phyloP scores from a whole-genome alignment of 1,140 invertebrate genomes.

The Phthorimaea operculella region DNA sequence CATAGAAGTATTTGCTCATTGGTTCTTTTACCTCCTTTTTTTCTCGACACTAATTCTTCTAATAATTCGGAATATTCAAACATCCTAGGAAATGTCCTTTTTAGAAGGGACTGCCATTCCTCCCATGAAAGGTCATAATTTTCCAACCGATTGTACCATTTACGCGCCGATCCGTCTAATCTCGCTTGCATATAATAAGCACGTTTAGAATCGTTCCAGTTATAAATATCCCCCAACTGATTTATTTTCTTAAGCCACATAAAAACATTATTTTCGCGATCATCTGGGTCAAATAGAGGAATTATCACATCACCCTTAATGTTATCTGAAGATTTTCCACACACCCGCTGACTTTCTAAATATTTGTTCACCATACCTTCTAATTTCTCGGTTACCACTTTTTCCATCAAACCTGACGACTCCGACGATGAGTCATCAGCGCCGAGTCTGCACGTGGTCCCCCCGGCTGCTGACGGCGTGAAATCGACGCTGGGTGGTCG shows the following conservation, averaged over 20 bases:
- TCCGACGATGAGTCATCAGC: too few species aligned
- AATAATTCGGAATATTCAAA: too few species aligned
- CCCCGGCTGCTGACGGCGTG: too few species aligned
- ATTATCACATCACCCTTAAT: background rate
- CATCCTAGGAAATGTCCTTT: background rate
- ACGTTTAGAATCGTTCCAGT: background rate
- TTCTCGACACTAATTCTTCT: background rate
- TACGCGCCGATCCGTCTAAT: background rate
- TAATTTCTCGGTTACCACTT: too few species aligned
- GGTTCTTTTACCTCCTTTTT: too few species aligned
- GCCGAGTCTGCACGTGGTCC: too few species aligned
- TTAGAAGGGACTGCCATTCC: background rate
- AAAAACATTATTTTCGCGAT: background rate
- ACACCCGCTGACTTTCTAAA: too few species aligned
- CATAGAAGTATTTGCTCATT: too few species aligned
- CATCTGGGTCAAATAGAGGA: background rate
- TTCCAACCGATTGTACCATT: background rate
- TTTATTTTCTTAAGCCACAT: background rate
- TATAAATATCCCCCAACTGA: background rate
- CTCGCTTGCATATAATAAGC: background rate
- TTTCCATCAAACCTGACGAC: too few species aligned
- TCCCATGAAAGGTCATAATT: background rate
- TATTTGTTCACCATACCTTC: too few species aligned
- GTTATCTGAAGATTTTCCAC: too few species aligned
- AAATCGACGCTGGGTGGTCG: too few species aligned